These are phyloP conservation scores for Hoplodrina blanda DNA, from an alignment of 2,888 invertebrate genomes.

Conservation along the genomic window DNA sequence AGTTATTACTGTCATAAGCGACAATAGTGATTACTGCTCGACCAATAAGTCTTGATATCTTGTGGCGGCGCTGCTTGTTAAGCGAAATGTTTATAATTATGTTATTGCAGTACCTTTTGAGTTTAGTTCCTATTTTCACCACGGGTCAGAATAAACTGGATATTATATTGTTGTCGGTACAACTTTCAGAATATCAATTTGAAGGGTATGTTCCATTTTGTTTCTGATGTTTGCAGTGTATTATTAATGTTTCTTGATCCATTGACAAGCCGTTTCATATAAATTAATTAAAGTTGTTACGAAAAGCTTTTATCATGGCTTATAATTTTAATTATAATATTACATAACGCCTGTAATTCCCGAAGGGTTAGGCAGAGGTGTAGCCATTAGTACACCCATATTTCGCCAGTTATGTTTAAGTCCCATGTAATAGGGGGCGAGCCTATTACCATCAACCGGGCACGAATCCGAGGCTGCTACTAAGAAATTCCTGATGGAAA, in stretches of 20 bases:
- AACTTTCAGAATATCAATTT: conserved; percentile 39
- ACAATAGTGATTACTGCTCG: conserved; percentile 24
- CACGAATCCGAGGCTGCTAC: too few relatives aligned
- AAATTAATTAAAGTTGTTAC: conserved; percentile 10
- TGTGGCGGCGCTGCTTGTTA: conserved; percentile 8
- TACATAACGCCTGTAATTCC: too few relatives aligned
- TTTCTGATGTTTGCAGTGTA: conserved; percentile 35
- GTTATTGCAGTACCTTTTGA: not conserved
- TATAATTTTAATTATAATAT: conserved; percentile 28
- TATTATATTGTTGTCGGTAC: not conserved
- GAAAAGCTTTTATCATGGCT: conserved; percentile 24
- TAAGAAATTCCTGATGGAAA: too few relatives aligned
- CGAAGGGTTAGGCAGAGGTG: too few relatives aligned
- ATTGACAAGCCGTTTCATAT: conserved; percentile 27
- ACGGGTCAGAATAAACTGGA: conserved; percentile 13
- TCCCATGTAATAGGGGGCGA: too few relatives aligned
- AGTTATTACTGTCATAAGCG: conserved; percentile 53
- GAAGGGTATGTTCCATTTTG: conserved; percentile 33
- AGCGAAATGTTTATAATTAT: conserved; percentile 19
- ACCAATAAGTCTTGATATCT: conserved; percentile 25
- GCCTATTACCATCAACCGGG: too few relatives aligned
- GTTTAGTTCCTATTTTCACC: conserved; percentile 17
- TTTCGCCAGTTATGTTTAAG: too few relatives aligned
- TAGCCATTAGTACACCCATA: too few relatives aligned
- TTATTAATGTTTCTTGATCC: conserved; percentile 41